phyloP scores from a whole-genome alignment of 1,140 invertebrate species.

The Neodiprion virginianus region DNA sequence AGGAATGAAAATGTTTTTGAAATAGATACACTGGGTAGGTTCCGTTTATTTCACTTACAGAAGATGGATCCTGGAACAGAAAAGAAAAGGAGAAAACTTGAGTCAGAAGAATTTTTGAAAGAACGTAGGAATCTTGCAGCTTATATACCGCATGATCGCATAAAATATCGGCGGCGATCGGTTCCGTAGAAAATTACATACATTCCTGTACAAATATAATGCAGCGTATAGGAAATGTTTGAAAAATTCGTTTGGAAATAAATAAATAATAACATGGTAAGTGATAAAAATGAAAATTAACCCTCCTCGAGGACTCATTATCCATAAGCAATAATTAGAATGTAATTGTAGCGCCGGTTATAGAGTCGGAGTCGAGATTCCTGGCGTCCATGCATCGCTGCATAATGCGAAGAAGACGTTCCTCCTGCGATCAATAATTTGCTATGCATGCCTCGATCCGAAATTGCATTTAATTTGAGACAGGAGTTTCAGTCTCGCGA shows the following conservation, averaged over 20 bases:
- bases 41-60: conserved; percentile 50
- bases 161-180: neutral
- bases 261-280: too few species aligned
- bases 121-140: too few species aligned
- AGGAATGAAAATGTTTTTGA: neutral
- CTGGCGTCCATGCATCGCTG: conserved; percentile 8
- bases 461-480: conserved; percentile 59
- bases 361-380: neutral
- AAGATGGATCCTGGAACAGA: conserved; percentile 63
- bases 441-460: conserved; percentile 55
- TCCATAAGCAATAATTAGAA: conserved; percentile 51
- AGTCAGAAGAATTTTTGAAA: conserved; percentile 21
- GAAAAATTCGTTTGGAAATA: too few species aligned
- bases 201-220: too few species aligned
- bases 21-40: neutral
- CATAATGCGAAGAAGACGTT: conserved; percentile 46
- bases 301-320: conserved; percentile 34
- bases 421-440: conserved; percentile 42
- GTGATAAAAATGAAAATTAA: too few species aligned
- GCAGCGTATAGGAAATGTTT: too few species aligned
- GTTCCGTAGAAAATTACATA: neutral
- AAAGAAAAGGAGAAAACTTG: conserved; percentile 30
- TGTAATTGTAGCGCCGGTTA: conserved; percentile 45
- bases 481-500: conserved; percentile 29
- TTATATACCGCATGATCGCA: too few species aligned